These are phyloP conservation scores for Gallinago solitaria DNA, from an alignment of 2,797 vertebrate genomes.

Conservation along the genomic window DNA sequence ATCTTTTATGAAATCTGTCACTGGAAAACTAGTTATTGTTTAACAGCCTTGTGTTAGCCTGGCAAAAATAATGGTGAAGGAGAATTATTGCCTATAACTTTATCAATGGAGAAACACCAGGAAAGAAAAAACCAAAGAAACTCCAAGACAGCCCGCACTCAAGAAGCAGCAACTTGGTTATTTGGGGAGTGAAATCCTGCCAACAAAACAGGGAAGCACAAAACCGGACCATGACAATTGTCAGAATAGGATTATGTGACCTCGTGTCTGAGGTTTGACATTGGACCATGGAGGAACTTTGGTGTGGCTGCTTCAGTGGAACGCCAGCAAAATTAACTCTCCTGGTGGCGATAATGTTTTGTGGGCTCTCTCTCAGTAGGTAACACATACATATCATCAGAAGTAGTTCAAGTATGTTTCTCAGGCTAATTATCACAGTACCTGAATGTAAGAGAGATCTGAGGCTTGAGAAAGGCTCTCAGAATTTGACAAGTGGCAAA, in stretches of 20 bases:
- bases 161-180: background rate
- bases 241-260: background rate
- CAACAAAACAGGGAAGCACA: background rate
- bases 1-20: background rate
- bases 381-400: too few species aligned
- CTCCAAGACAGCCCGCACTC: fast-evolving
- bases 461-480: background rate
- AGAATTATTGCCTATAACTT: background rate
- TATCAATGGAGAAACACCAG: background rate
- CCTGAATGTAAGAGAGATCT: background rate
- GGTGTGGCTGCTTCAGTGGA: background rate
- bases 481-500: background rate
- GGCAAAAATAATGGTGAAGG: background rate
- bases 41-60: background rate
- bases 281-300: background rate
- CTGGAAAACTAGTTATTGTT: background rate
- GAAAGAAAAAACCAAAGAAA: background rate
- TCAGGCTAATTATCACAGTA: background rate
- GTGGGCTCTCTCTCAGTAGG: background rate
- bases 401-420: background rate
- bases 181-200: background rate
- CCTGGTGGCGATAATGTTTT: background rate
- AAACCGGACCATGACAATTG: background rate
- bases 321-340: background rate
- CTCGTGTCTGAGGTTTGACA: background rate